A percentile compares a stretch with the other conserved stretches of the same genome.
These are phyloP conservation scores for Acanthurus tractus DNA, from an alignment of 2,797 vertebrate genomes.

Conservation along the genomic window DNA sequence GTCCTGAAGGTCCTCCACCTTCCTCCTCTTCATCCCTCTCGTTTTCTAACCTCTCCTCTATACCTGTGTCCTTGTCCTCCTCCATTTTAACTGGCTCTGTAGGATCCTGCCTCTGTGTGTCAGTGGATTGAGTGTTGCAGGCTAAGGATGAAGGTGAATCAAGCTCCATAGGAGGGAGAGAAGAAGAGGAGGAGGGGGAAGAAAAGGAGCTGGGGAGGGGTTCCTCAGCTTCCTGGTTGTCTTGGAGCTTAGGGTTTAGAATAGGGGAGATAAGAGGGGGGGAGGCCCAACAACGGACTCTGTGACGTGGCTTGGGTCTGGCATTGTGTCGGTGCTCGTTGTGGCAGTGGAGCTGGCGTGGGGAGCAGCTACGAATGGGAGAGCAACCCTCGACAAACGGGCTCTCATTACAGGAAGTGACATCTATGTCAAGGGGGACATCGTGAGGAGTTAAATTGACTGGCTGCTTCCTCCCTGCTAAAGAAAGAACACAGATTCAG, in stretches of 20 bases:
- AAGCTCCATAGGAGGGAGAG: slow-evolving; percentile 75
- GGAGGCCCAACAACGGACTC: slow-evolving; percentile 79
- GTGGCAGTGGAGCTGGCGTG: slow-evolving; percentile 74
- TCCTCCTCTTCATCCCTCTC: slow-evolving; percentile 88
- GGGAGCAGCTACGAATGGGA: slow-evolving; percentile 92
- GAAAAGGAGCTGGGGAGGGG: slow-evolving; percentile 24
- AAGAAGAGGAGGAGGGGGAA: slow-evolving; percentile 28
- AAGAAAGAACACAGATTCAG: slow-evolving; percentile 9
- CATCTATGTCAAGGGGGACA: slow-evolving; percentile 76
- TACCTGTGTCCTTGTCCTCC: slow-evolving; percentile 75
- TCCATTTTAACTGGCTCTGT: slow-evolving; percentile 74
- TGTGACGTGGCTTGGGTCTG: slow-evolving; percentile 71
- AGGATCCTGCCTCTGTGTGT: slow-evolving; percentile 12
- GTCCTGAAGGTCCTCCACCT: slow-evolving; percentile 70
- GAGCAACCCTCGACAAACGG: slow-evolving; percentile 95
- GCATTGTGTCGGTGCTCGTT: slow-evolving; percentile 69
- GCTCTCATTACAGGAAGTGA: slow-evolving; percentile 83
- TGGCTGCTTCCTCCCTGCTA: slow-evolving; percentile 87
- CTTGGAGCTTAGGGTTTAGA: slow-evolving; percentile 83
- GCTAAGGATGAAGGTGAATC: slow-evolving; percentile 49
- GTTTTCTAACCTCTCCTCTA: slow-evolving; percentile 75
- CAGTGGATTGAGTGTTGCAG: neutral
- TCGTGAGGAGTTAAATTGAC: slow-evolving; percentile 87
- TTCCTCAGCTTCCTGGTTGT: slow-evolving; percentile 77
- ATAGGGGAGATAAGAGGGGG: slow-evolving; percentile 86